phyloP scores from a whole-genome alignment of 2,888 invertebrate genomes.

The Erynnis tages region DNA sequence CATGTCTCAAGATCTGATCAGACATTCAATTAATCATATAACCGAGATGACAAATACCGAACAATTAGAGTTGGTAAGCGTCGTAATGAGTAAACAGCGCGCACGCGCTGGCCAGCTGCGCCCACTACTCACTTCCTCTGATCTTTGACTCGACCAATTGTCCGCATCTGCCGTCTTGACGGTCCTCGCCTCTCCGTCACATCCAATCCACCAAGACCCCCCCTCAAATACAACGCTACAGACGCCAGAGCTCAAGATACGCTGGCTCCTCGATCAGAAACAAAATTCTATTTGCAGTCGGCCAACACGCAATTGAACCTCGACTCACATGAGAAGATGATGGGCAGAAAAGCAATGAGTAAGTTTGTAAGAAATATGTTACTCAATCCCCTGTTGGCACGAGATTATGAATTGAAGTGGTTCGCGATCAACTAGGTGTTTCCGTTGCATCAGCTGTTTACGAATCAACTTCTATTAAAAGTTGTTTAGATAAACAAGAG shows the following conservation, averaged over 20 bases:
- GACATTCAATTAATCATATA: constrained; percentile 12
- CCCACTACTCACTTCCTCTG: constrained; percentile 66
- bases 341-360: constrained; percentile 23
- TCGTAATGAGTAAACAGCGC: constrained; percentile 50
- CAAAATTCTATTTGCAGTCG: constrained; percentile 40
- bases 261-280: constrained; percentile 36
- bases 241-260: constrained; percentile 40
- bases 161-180: constrained; percentile 69
- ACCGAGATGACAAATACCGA: constrained; percentile 45
- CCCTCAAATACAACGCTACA: constrained; percentile 33
- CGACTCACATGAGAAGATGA: constrained; percentile 24
- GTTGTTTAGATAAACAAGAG: not conserved
- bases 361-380: constrained; percentile 68
- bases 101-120: constrained; percentile 56
- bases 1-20: not conserved
- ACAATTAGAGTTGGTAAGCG: constrained; percentile 46
- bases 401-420: constrained; percentile 78
- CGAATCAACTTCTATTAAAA: constrained; percentile 16
- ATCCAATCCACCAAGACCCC: constrained; percentile 52
- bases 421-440: constrained; percentile 77
- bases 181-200: constrained; percentile 41
- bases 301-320: constrained; percentile 2
- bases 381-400: constrained; percentile 76
- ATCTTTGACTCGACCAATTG: constrained; percentile 78
- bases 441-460: constrained; percentile 73